Evolutionary conservation across 2,888 invertebrate genomes (phyloP), one percentile per base, ranked within the genome.

Genomic region (Temnothorax unifasciatus): DNA sequence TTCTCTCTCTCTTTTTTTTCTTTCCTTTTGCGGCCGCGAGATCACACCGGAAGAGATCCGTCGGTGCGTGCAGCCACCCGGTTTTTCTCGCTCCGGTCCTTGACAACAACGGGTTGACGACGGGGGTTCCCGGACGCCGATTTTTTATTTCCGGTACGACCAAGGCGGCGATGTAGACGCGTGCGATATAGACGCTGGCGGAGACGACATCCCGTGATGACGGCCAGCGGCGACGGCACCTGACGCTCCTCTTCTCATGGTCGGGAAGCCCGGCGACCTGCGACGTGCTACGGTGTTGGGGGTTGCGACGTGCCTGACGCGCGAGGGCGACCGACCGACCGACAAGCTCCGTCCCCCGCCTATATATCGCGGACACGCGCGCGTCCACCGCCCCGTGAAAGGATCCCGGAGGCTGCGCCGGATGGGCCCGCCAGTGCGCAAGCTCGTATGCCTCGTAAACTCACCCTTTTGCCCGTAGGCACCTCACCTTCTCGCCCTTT

Each of bases 241-340:
- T 85, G 87, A 88, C 84, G 76, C 83, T 92, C 88, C 61, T 74
- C 74, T 90, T 77, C 76, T 90, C 92, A 92, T 92, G 87, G 84
- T 88, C 88, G 86, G 29, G 77, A 69, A 34, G 47, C 41, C 44
- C 50, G 83, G 41, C 68, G 75, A 75, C 64, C 29, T 63, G 77
- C 86, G 90, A 88, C 90, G 29, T 29, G 88, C 86, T 86, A 75
- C 89, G 87, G 87, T 88, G 86, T 86, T 87, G 89, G 86, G 85
- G 87, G 84, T 90, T 90, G 89, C 92, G 92, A 92, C 92, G 90
- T 91, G 91, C 89, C 90, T 92, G 89, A 63, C 82, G 85, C 89
- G 87, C 83, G 86, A 86, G 77, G 68, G 81, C 77, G 68, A 69
- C 77, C 77, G 77, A 77, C 77, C 77, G 77, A 77, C 77, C 77